phyloP scores from a whole-genome alignment of 2,888 invertebrate genomes.

The Nomada ruficornis region DNA sequence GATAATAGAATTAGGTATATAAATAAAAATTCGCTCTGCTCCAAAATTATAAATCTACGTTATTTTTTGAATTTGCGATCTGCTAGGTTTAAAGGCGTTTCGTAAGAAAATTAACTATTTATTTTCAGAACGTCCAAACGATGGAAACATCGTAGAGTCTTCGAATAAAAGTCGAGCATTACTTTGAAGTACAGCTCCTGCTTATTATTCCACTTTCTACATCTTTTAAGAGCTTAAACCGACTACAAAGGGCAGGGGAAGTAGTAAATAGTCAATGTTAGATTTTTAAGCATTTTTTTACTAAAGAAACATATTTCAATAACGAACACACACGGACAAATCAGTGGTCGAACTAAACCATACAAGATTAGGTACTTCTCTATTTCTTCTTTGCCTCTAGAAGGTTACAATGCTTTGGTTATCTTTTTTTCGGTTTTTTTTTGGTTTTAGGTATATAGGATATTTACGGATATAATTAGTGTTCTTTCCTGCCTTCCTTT shows the following conservation, averaged over 20 bases:
- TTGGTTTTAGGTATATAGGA: conserved; percentile 79
- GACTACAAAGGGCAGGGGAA: not conserved
- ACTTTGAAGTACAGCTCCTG: not conserved
- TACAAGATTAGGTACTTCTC: conserved; percentile 80
- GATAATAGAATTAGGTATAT: not conserved
- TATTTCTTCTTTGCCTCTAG: conserved; percentile 79
- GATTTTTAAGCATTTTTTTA: conserved; percentile 83
- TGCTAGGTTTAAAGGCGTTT: not conserved
- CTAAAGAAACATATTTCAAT: conserved; percentile 86
- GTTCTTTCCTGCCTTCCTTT: conserved; percentile 58
- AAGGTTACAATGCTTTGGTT: conserved; percentile 81
- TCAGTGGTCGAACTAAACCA: conserved; percentile 82
- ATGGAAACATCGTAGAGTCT: too few species aligned
- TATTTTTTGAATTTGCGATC: too few species aligned
- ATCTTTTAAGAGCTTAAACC: not conserved
- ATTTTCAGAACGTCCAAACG: not conserved
- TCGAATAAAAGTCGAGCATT: not conserved
- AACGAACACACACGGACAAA: conserved; percentile 87
- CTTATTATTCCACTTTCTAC: not conserved
- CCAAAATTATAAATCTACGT: not conserved
- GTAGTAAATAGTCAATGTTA: conserved; percentile 9
- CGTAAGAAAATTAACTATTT: not conserved
- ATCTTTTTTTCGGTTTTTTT: conserved; percentile 68
- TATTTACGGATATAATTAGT: conserved; percentile 79
- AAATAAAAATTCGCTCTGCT: too few species aligned